Base-by-base conservation (phyloP, 2,888 invertebrate species). In the Chirona hameri region DNA sequence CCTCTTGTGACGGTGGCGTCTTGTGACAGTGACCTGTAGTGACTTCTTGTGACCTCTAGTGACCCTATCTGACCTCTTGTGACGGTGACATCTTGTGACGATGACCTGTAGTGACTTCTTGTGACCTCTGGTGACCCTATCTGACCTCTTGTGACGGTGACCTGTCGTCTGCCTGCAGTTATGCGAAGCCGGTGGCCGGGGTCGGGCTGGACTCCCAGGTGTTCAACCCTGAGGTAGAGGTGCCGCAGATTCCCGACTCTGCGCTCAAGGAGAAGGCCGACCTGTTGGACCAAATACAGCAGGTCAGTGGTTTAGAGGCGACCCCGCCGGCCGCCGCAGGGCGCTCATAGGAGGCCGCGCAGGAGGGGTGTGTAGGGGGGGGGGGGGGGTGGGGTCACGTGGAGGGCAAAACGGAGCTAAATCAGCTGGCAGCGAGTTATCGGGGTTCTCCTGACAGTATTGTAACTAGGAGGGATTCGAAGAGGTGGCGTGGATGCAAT, bases 191-290 rank as follows among this genome's bases (percentile, higher is more conserved):
- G 76, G 39, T 76, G 76, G 76, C 76, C 46, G 76, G 76, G 7
- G 24, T 76, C 10, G 76, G 76, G 1, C 76, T 76, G 7, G 76
- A 76, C 39, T 76, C 76, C 24, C 76, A 76, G 76, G 76, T 15
- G 39, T 76, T 76, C 76, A 76, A 76, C 46, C 76, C 76, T 9
- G 76, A 76, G 76, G 76, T 76, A 46, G 10, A 9, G 21, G 76
- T 76, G 76, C 76, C 76, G 76, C 46, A 39, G 7, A 21, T 46
- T 21, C 9, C 76, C 9, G 76, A 76, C 46, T 21, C 46, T 9
- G n/a, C 39, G 24, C 39, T 76, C 10, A 39, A 76, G 76, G 76
- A 76, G 76, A 39, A 76, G 76, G 18, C 76, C 21, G 46, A 76
- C 46, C 39, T 39, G 9, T 39, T 76, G 24, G 76, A 46, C 10